Evolutionary conservation across 2,113 vertebrate genomes (phyloP).

Genomic region (Thunnus thynnus): DNA sequence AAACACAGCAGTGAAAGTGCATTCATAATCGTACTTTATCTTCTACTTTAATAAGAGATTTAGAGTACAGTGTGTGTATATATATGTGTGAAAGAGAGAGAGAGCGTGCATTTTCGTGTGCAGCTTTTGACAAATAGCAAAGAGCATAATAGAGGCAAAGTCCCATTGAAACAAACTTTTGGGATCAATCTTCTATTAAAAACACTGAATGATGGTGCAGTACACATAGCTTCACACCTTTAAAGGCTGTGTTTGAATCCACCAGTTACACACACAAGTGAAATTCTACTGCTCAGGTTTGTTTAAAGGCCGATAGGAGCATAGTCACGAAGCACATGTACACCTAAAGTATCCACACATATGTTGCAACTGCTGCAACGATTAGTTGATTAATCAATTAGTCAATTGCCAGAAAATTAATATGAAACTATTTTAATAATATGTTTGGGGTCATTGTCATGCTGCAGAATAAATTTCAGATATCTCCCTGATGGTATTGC

Average conservation of each 20-base stretch:
- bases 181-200: not conserved
- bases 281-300: not conserved
- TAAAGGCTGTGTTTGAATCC: too few relatives aligned
- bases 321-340: not conserved
- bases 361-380: not conserved
- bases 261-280: too few relatives aligned
- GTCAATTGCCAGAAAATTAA: too few relatives aligned
- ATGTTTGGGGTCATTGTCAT: too few relatives aligned
- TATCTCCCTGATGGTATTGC: too few relatives aligned
- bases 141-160: not conserved
- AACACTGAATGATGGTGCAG: not conserved
- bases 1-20: slow-evolving; percentile 19
- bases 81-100: not conserved
- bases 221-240: not conserved
- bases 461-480: too few relatives aligned
- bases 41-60: not conserved
- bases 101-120: slow-evolving; percentile 1
- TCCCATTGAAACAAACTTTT: not conserved
- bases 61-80: not conserved
- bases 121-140: not conserved
- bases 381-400: too few relatives aligned
- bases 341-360: not conserved
- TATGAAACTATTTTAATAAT: too few relatives aligned
- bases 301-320: not conserved
- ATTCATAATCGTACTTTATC: slow-evolving; percentile 12